These are phyloP conservation scores for Neomonachus schauinslandi DNA, from an alignment of 2,113 vertebrate species.

Conservation along the genomic window DNA sequence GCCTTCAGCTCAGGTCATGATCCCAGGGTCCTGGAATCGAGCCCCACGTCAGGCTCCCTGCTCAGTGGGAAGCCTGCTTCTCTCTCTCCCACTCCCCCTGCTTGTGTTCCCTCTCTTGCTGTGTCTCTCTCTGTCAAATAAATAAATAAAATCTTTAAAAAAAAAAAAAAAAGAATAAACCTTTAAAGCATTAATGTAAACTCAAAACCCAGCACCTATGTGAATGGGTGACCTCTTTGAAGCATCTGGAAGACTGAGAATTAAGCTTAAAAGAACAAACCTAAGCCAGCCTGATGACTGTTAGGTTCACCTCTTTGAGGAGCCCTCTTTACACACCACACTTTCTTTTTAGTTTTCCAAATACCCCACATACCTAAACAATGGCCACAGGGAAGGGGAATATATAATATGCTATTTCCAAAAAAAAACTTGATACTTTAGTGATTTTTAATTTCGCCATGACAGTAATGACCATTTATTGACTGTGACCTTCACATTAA, in stretches of 20 bases:
- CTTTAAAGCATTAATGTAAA: slow-evolving; percentile 19
- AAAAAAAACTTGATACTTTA: neutral
- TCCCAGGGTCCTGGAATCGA: too few species aligned
- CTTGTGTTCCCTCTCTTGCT: too few species aligned
- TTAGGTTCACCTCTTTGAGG: neutral
- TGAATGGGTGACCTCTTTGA: neutral
- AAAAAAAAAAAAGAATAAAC: neutral
- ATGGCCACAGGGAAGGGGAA: neutral
- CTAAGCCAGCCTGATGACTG: neutral
- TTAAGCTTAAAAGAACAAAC: neutral
- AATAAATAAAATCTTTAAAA: too few species aligned
- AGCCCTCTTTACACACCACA: neutral
- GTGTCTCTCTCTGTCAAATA: too few species aligned
- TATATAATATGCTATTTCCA: neutral
- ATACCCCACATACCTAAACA: neutral
- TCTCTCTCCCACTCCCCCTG: too few species aligned
- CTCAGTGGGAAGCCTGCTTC: too few species aligned
- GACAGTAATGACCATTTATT: neutral
- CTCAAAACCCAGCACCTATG: neutral
- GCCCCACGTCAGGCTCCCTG: too few species aligned
- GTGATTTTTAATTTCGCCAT: slow-evolving; percentile 35
- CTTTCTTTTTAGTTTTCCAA: slow-evolving; percentile 19
- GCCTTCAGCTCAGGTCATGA: too few species aligned
- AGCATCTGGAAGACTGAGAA: neutral
- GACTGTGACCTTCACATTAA: neutral